Conservation (phyloP, 2,797 vertebrate species). For the Gorsachius magnificus region DNA sequence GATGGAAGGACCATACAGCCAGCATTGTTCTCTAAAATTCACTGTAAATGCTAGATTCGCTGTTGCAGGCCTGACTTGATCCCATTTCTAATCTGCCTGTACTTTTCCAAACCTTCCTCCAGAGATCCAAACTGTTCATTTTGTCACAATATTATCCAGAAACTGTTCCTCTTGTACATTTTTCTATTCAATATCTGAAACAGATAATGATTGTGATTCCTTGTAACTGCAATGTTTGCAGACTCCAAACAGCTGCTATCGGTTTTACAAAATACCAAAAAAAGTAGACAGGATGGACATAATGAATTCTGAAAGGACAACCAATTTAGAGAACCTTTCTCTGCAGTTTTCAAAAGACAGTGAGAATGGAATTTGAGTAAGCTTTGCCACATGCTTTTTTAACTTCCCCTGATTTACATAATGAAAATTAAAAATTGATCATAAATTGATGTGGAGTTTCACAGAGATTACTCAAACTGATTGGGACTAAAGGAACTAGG, state of each 20-base stretch:
- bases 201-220: background rate
- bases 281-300: background rate
- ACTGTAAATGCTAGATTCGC: background rate
- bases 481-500: background rate
- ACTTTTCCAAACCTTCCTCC: background rate
- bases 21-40: background rate
- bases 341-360: background rate
- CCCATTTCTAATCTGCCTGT: background rate
- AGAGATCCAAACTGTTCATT: background rate
- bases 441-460: background rate
- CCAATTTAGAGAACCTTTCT: background rate
- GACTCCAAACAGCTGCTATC: background rate
- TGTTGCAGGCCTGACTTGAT: background rate
- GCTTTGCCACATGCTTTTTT: background rate
- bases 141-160: background rate
- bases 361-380: background rate
- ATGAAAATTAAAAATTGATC: background rate
- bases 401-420: background rate
- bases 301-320: background rate
- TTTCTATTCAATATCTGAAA: background rate
- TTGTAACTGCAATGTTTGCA: background rate
- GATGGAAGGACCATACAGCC: background rate
- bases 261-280: background rate
- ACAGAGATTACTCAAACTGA: background rate
- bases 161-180: background rate